Conservation (phyloP, 2,797 vertebrate species). For the Coregonus sp. region DNA sequence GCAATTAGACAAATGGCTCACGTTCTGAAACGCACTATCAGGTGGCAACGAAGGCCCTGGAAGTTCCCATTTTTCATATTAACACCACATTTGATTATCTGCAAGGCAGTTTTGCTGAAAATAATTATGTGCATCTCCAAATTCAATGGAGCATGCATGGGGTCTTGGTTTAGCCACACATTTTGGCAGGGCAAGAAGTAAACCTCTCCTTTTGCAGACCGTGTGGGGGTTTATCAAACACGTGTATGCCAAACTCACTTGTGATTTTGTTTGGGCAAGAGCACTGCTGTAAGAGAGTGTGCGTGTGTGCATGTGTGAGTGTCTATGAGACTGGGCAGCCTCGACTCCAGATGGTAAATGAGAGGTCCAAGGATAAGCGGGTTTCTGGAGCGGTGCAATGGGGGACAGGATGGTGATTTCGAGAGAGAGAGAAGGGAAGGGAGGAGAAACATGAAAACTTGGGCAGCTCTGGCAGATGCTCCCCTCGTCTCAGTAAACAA, state of each 20-base stretch:
- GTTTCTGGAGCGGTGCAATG: constrained; percentile 40
- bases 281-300: constrained; percentile 34
- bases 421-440: constrained; percentile 17
- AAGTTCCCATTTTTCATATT: constrained; percentile 40
- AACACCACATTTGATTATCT: constrained; percentile 54
- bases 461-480: constrained; percentile 40
- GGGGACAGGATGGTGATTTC: background rate
- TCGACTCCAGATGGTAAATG: constrained; percentile 57
- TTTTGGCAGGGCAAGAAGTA: constrained; percentile 33
- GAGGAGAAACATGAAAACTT: constrained; percentile 19
- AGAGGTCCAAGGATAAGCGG: constrained; percentile 51
- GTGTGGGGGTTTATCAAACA: constrained; percentile 48
- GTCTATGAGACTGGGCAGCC: constrained; percentile 22
- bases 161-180: constrained; percentile 48
- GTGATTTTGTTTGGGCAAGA: constrained; percentile 40
- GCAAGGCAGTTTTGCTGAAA: constrained; percentile 42
- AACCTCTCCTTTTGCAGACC: constrained; percentile 29
- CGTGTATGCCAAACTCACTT: constrained; percentile 40
- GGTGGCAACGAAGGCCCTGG: constrained; percentile 38
- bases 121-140: constrained; percentile 53
- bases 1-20: constrained; percentile 71
- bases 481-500: constrained; percentile 57
- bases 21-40: constrained; percentile 60
- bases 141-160: constrained; percentile 38
- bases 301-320: constrained; percentile 5